Base-by-base conservation (phyloP, 2,888 invertebrate species). In the Acronicta psi region DNA sequence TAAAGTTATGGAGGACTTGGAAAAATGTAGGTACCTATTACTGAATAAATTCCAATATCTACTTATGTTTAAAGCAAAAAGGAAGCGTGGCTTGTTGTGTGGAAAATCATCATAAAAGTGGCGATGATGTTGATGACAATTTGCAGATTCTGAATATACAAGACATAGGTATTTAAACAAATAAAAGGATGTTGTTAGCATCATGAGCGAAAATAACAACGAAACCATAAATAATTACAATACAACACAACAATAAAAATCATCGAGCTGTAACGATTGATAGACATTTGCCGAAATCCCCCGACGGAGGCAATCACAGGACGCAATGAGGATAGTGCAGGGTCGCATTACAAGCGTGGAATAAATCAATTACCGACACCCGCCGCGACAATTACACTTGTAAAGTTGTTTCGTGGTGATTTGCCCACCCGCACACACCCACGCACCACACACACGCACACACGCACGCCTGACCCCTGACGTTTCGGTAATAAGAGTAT, bases 321-420 rank as follows among this genome's bases (percentile, higher is more conserved):
- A 42, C 56, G 59, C 73, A 57, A 68, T 71, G 64, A 78, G 69
- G 65, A 77, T 67, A 70, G 69, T 75, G 65, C 69, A 58, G 69
- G 72, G 66, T 58, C 59, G 34, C 59, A 71, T 76, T 74, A 73
- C 75, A 67, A 77, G 70, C 75, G 69, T 73, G 66, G 83, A 85
- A 89, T 91, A 90, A 91, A 91, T 91, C 90, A 90, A 90, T 91
- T 91, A 90, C 83, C 59, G 69, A 79, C 89, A 89, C 87, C 89
- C 87, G 87, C 86, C 80, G 81, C 87, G 85, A 89, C 87, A 85
- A 89, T 88, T 87, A 89, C 88, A 89, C 89, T 90, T 86, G 88
- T 87, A 85, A 88, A 86, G 84, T 89, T 87, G 86, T 87, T 82
- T 84, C 78, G 84, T 85, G 84, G 85, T 85, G 84, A 85, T 87